phyloP scores from a whole-genome alignment of 1,140 invertebrate genomes.

The Anastatus disparis region DNA sequence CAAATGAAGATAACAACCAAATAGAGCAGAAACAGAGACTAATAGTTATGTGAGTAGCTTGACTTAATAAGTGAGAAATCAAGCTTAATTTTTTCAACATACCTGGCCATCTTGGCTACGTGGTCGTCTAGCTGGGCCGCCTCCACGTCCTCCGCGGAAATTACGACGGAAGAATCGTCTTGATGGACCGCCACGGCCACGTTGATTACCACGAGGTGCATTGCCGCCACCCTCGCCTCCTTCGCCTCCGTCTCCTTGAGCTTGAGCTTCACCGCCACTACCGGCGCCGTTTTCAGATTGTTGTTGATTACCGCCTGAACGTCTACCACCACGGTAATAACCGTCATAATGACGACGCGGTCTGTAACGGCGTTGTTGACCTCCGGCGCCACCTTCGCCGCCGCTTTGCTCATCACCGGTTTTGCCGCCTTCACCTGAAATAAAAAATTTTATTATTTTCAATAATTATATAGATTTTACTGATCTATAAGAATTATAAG shows the following conservation, averaged over 20 bases:
- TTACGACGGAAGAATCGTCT: constrained; percentile 76
- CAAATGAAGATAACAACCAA: too few species aligned
- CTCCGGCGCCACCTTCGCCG: constrained; percentile 54
- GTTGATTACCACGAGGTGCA: constrained; percentile 63
- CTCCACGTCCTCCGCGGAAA: constrained; percentile 69
- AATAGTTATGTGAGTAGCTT: too few species aligned
- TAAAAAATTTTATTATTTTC: not conserved
- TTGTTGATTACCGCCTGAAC: constrained; percentile 54
- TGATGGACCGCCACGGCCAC: constrained; percentile 66
- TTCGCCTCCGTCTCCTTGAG: constrained; percentile 54
- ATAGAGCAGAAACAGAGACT: too few species aligned
- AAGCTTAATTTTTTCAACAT: too few species aligned
- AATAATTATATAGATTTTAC: too few species aligned
- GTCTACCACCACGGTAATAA: constrained; percentile 59
- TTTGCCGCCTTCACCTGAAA: constrained; percentile 59
- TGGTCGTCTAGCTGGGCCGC: constrained; percentile 64
- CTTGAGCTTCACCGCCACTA: constrained; percentile 54
- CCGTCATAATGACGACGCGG: constrained; percentile 65
- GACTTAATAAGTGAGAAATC: too few species aligned
- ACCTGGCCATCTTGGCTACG: constrained; percentile 72
- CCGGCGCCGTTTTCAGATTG: constrained; percentile 58
- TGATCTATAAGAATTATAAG: too few species aligned
- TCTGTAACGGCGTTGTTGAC: constrained; percentile 64
- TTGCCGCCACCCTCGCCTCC: constrained; percentile 53
- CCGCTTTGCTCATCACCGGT: constrained; percentile 61